Conservation (phyloP, 2,797 vertebrate species). For the Graptemys geographica region DNA sequence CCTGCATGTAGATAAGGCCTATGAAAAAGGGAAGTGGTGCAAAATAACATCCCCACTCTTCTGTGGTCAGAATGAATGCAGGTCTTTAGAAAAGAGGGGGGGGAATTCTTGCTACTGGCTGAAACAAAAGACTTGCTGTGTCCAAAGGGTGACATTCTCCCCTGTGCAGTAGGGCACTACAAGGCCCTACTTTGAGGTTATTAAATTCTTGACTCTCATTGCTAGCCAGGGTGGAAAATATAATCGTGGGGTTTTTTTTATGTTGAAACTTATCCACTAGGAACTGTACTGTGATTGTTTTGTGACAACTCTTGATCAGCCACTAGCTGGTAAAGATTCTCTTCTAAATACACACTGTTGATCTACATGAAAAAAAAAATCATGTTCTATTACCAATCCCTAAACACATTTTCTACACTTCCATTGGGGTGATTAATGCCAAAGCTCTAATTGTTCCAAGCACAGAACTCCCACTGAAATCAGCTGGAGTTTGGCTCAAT, state of each 20-base stretch:
- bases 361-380: neutral
- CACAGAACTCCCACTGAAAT: neutral
- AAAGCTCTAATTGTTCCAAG: neutral
- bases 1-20: rapidly evolving
- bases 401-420: neutral
- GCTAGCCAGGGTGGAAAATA: neutral
- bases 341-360: neutral
- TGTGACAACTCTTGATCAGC: rapidly evolving
- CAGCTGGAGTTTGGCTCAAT: rapidly evolving
- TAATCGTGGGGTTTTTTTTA: neutral
- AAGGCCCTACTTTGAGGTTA: rapidly evolving
- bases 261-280: neutral
- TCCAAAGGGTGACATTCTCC: rapidly evolving
- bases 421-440: rapidly evolving
- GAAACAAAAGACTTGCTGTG: neutral
- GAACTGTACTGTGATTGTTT: neutral
- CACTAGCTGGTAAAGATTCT: neutral
- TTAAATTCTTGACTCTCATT: neutral
- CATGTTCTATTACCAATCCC: rapidly evolving
- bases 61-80: neutral
- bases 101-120: neutral
- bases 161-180: neutral
- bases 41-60: rapidly evolving
- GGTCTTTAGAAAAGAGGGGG: neutral
- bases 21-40: neutral